Conservation (phyloP, 2,113 vertebrate species). For the Etia nguti region DNA sequence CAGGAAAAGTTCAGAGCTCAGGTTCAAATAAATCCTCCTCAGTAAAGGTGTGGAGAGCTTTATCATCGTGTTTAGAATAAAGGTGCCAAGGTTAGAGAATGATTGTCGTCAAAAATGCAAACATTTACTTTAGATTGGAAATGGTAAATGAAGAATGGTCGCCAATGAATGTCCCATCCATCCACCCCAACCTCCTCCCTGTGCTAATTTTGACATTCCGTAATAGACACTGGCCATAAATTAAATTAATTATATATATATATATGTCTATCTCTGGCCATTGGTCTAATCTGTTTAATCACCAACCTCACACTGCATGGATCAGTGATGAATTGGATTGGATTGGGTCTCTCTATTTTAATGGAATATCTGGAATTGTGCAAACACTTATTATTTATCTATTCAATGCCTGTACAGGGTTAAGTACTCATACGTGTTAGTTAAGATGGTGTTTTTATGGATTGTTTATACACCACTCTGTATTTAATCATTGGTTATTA, state of each 20-base stretch:
- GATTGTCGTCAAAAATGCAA: not conserved
- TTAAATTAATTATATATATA: not conserved
- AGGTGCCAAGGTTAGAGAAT: not conserved
- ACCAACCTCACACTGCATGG: not conserved
- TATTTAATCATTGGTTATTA: not conserved
- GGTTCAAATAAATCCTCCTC: not conserved
- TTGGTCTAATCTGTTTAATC: not conserved
- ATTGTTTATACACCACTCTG: not conserved
- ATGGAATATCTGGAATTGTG: not conserved
- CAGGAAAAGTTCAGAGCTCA: fast-evolving
- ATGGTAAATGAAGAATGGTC: not conserved
- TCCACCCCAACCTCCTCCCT: not conserved
- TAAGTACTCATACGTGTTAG: not conserved
- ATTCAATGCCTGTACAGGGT: not conserved
- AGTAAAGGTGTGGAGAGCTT: not conserved
- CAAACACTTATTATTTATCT: not conserved
- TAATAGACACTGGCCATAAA: not conserved
- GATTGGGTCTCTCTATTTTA: not conserved
- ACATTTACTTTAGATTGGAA: not conserved
- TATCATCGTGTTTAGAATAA: not conserved
- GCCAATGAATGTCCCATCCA: not conserved
- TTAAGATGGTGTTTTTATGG: not conserved
- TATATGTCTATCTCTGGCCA: not conserved
- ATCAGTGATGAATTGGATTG: not conserved
- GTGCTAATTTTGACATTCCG: not conserved